Conservation (phyloP, 1,140 invertebrate species). For the Zophobas morio region DNA sequence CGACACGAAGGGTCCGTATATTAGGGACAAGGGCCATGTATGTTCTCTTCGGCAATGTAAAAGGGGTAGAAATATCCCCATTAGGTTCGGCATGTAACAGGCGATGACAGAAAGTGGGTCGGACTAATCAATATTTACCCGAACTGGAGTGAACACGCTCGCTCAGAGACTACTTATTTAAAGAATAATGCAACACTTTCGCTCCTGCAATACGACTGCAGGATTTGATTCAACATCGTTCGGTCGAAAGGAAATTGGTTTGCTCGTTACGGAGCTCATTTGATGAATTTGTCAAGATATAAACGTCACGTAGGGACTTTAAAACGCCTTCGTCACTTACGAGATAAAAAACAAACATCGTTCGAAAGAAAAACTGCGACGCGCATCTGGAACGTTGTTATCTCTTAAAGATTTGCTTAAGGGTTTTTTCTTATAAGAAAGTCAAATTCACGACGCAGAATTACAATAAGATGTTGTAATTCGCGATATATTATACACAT, state of each 20-base stretch:
- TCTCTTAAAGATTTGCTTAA: conserved; percentile 34
- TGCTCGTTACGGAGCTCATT: conserved; percentile 8
- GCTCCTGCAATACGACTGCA: conserved; percentile 30
- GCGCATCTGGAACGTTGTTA: conserved; percentile 6
- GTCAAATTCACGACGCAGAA: no score
- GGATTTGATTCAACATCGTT: conserved; percentile 24
- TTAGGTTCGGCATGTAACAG: conserved; percentile 47
- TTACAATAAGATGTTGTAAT: no score
- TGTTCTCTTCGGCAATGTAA: conserved; percentile 26
- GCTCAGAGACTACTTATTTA: conserved; percentile 52
- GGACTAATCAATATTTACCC: conserved; percentile 49
- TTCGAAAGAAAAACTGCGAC: not conserved
- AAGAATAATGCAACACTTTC: conserved; percentile 53
- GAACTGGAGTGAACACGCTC: conserved; percentile 45
- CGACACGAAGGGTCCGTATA: conserved; percentile 35
- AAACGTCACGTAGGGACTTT: conserved; percentile 2
- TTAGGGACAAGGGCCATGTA: conserved; percentile 32
- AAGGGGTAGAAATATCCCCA: conserved; percentile 44
- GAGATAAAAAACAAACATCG: conserved; percentile 1
- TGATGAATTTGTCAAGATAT: conserved; percentile 20
- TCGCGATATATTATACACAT: no score
- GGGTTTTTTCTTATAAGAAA: no score
- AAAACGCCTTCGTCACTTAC: not conserved
- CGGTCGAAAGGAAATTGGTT: conserved; percentile 17
- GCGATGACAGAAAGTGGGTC: conserved; percentile 48